Evolutionary conservation across 2,113 vertebrate genomes (phyloP), one percentile per base, ranked within the genome.

Genomic region (Onychostruthus taczanowskii): DNA sequence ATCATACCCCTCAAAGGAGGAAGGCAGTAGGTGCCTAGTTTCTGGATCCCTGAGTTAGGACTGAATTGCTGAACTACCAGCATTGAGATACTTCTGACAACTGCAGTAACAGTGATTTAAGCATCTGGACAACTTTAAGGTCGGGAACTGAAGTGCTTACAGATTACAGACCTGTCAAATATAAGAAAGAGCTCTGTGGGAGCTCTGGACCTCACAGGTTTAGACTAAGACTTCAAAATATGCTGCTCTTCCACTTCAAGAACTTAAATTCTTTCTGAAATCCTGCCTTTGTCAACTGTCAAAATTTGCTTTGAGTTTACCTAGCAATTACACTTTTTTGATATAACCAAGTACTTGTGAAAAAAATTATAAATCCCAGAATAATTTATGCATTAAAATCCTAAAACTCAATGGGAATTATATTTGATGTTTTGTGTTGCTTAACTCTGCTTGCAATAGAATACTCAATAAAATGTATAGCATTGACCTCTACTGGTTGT

Each of bases 151-250:
- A 88, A 89, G 84, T 93, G 68, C 91, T 91, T 95, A 94, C 84
- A 87, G 89, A 95, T 97, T 97, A 96, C 75, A 94, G 84, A 90
- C 90, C 67, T 91, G 92, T 88, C 89, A 95, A 93, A 89, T 66
- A 83, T 37, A 83, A 89, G 78, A 94, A 96, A 91, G 53, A 93
- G 43, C 93, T 93, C 91, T 66, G 78, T 5, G 0, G 87, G 95
- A 94, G 81, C 50, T 83, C 91, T 83, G 74, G 67, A 94, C 84
- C 89, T 92, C 90, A 82, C 78, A 93, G 50, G 66, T 95, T 94
- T 95, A 91, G 74, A 87, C 78, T 95, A 89, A 89, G 73, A 56
- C 95, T 96, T 95, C 91, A 94, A 90, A 96, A 95, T 84, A 87
- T 10, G 41, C 87, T 92, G 33, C 56, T 89, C 23, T 95, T 91